Percentiles rank a stretch among this genome's conserved stretches.
These are phyloP conservation scores for Mimachlamys varia DNA, from an alignment of 2,888 invertebrate species.

Conservation along the genomic window DNA sequence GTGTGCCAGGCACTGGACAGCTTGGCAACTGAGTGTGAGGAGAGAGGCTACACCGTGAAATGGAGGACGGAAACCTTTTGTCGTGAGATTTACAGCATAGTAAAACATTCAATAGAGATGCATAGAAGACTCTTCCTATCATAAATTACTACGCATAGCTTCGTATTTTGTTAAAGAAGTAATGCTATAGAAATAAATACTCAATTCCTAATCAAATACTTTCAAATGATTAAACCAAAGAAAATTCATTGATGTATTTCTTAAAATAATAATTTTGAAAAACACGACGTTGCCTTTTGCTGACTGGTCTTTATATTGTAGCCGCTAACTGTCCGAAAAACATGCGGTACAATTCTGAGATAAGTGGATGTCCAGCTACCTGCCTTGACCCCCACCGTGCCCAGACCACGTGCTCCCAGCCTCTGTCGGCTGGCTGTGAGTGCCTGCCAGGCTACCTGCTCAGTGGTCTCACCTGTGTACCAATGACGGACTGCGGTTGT, in stretches of 20 bases:
- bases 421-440: conserved; percentile 69
- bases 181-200: no score
- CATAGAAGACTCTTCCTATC: no score
- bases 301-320: not conserved
- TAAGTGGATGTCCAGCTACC: conserved; percentile 50
- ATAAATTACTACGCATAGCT: no score
- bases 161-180: no score
- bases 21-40: conserved; percentile 52
- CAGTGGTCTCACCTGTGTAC: conserved; percentile 54
- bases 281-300: not conserved
- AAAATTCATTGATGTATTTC: no score
- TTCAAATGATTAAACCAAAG: no score
- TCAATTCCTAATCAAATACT: no score
- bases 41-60: conserved; percentile 47
- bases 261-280: not conserved
- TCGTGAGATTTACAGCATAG: conserved; percentile 46
- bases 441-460: conserved; percentile 69
- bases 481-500: conserved; percentile 53
- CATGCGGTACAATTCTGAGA: conserved; percentile 48
- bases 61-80: conserved; percentile 55
- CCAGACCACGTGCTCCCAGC: conserved; percentile 40
- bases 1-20: conserved; percentile 51
- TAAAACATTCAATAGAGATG: not conserved
- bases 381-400: conserved; percentile 45
- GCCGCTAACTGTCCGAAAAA: conserved; percentile 42